Percentiles rank a stretch among this genome's conserved stretches.
phyloP scores from a whole-genome alignment of 2,113 vertebrate genomes.

The Acrocephalus arundinaceus region DNA sequence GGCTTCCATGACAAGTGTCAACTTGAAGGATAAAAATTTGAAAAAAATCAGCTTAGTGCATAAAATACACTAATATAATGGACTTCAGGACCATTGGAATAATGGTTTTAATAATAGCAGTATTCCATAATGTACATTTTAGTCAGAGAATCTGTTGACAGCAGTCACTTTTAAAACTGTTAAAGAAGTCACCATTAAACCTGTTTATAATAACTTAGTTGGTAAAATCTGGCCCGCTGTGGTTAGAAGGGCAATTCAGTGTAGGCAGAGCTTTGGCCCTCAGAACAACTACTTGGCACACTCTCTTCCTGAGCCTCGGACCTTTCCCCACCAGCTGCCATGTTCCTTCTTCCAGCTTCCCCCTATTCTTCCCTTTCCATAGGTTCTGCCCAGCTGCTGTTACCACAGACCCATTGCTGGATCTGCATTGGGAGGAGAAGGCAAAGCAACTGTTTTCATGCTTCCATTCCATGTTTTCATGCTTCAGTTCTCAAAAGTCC shows the following conservation, averaged over 20 bases:
- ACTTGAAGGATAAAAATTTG: neutral
- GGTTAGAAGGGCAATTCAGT: neutral
- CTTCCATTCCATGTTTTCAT: neutral
- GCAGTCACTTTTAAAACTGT: neutral
- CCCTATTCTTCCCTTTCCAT: neutral
- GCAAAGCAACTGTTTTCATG: neutral
- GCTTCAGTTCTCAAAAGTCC: neutral
- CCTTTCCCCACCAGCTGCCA: neutral
- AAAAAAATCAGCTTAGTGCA: neutral
- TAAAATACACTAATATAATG: neutral
- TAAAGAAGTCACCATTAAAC: neutral
- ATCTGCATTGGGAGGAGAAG: neutral
- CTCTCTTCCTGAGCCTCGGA: neutral
- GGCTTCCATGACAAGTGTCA: neutral
- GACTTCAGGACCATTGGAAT: neutral
- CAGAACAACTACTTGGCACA: neutral
- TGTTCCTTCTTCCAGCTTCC: neutral
- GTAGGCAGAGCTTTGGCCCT: neutral
- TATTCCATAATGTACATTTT: neutral
- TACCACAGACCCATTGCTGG: neutral
- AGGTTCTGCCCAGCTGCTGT: neutral
- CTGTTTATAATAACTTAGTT: neutral
- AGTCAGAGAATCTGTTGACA: neutral
- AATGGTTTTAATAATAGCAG: neutral
- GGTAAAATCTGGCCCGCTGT: neutral